Percentiles rank a stretch among this genome's conserved stretches.
Conservation (phyloP, 37 sponge, comb jelly and placozoan genomes). For the Spongilla lacustris region DNA sequence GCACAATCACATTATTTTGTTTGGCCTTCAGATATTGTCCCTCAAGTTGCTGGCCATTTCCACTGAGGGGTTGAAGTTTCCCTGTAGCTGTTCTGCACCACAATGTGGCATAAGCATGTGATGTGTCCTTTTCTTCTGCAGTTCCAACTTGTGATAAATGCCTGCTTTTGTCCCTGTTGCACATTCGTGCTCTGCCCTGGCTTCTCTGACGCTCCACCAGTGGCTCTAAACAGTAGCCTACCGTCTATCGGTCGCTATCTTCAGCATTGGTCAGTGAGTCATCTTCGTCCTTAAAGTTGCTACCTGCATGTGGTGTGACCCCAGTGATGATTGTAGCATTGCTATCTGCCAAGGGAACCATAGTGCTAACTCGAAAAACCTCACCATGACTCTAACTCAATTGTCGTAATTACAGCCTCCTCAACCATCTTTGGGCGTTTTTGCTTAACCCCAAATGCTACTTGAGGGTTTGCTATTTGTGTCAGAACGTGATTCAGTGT, state of each 20-base stretch:
- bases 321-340: not conserved
- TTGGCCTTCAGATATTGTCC: too few relatives aligned
- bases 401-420: conserved; percentile 45
- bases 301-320: not conserved
- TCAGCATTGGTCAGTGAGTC: not conserved
- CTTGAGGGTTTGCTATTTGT: conserved; percentile 19
- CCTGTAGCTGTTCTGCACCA: too few relatives aligned
- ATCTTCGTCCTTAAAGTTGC: not conserved
- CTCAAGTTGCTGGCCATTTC: too few relatives aligned
- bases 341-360: not conserved
- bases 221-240: conserved; percentile 7
- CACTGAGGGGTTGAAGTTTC: too few relatives aligned
- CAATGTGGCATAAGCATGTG: too few relatives aligned
- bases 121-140: not conserved
- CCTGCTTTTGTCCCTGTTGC: not conserved
- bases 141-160: not conserved
- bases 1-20: too few relatives aligned
- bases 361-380: not conserved
- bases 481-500: conserved; percentile 16
- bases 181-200: not conserved
- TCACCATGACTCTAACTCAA: conserved; percentile 56
- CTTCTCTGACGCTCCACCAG: conserved; percentile 23
- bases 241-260: not conserved
- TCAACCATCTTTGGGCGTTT: conserved; percentile 39
- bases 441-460: conserved; percentile 48